Conservation (phyloP, 2,797 vertebrate genomes). For the Etheostoma perlongum region DNA sequence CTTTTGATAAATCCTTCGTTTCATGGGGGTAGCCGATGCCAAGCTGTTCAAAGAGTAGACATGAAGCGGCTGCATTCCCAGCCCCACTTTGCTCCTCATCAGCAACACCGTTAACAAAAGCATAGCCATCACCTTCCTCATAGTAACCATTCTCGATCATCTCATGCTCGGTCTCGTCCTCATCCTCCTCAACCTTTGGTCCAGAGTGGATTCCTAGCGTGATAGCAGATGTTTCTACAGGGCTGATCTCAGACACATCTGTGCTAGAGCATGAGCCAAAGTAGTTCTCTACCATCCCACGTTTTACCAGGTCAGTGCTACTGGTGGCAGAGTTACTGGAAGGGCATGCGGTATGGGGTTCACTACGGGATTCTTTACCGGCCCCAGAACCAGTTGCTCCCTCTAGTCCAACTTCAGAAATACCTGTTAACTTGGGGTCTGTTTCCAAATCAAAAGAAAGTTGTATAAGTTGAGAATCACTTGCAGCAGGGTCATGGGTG, state of each 20-base stretch:
- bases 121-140: conserved; percentile 89
- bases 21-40: conserved; percentile 84
- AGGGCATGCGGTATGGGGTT: conserved; percentile 80
- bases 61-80: conserved; percentile 70
- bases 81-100: conserved; percentile 78
- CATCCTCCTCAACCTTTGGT: conserved; percentile 64
- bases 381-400: conserved; percentile 60
- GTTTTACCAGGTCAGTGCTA: conserved; percentile 94
- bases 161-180: conserved; percentile 88
- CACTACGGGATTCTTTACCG: conserved; percentile 71
- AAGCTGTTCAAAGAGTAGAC: conserved; percentile 79
- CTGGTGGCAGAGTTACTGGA: conserved; percentile 88
- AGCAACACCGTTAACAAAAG: conserved; percentile 84
- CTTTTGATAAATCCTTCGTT: conserved; percentile 81
- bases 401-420: conserved; percentile 66
- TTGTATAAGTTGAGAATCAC: conserved; percentile 51
- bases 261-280: conserved; percentile 93
- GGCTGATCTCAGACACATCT: conserved; percentile 89
- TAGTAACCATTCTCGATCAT: conserved; percentile 99
- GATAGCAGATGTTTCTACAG: conserved; percentile 84
- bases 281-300: conserved; percentile 97
- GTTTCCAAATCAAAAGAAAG: conserved; percentile 50
- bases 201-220: conserved; percentile 82
- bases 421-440: conserved; percentile 65
- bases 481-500: conserved; percentile 22